Evolutionary conservation across 2,888 invertebrate genomes (phyloP).

Genomic region (Athripsodes cinereus): DNA sequence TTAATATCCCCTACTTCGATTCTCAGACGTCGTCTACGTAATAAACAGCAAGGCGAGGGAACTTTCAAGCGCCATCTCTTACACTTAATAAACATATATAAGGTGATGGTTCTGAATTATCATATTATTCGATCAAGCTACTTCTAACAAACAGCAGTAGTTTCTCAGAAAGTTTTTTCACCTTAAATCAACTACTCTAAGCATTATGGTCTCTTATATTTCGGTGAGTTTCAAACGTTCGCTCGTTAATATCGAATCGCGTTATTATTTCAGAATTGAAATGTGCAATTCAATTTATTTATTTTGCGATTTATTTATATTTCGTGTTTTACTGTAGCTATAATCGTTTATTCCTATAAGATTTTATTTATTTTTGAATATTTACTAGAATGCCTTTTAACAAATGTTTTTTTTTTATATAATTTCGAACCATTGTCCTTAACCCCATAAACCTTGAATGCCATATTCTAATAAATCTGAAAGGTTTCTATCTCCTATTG

Average conservation of each 20-base stretch:
- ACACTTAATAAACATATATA: no score
- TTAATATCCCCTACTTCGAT: conserved; percentile 16
- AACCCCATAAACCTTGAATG: no score
- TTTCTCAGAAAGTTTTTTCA: not conserved
- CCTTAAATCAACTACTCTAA: conserved; percentile 20
- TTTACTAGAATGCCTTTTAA: no score
- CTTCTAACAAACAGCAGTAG: conserved; percentile 13
- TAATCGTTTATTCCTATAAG: no score
- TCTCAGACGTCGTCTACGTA: not conserved
- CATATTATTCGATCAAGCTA: conserved; percentile 16
- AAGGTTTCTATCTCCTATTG: no score
- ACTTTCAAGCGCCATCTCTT: conserved; percentile 18
- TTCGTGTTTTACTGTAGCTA: no score
- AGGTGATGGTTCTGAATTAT: conserved; percentile 18
- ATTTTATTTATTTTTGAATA: no score
- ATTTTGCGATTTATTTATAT: not conserved
- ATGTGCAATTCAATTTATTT: not conserved
- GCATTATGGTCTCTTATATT: conserved; percentile 46
- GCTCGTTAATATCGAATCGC: not conserved
- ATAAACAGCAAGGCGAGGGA: no score
- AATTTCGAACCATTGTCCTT: no score
- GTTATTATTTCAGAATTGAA: not conserved
- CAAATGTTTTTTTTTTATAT: no score
- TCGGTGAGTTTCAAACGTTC: conserved; percentile 43
- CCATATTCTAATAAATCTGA: no score